A percentile compares a stretch with the other conserved stretches of the same genome.
phyloP scores from a whole-genome alignment of 92 coral and sea anemone species.

The Epizoanthus stellaris region DNA sequence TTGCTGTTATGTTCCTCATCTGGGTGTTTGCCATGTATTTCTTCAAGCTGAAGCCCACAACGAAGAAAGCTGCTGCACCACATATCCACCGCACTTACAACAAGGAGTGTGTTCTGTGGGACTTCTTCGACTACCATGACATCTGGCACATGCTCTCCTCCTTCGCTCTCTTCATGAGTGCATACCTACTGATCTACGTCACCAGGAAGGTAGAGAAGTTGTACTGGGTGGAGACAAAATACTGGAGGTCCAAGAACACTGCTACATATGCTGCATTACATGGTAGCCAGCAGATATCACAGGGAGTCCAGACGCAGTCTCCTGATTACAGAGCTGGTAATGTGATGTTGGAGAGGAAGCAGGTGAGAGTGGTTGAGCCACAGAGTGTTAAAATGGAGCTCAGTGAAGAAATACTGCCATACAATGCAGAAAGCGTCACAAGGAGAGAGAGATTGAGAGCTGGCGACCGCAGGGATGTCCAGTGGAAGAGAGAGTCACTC shows the following conservation, averaged over 20 bases:
- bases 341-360: background rate
- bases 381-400: background rate
- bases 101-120: slow-evolving; percentile 89
- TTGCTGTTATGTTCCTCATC: slow-evolving; percentile 66
- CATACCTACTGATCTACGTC: slow-evolving; percentile 84
- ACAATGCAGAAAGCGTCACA: background rate
- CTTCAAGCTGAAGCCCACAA: slow-evolving; percentile 84
- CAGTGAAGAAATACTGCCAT: background rate
- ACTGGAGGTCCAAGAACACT: slow-evolving; percentile 53
- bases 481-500: slow-evolving; percentile 37
- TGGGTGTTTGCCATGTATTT: slow-evolving; percentile 96
- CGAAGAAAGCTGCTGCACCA: slow-evolving; percentile 78
- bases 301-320: background rate
- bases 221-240: slow-evolving; percentile 67
- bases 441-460: slow-evolving; percentile 25
- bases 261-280: background rate
- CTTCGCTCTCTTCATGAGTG: slow-evolving; percentile 88
- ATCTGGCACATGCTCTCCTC: slow-evolving; percentile 98
- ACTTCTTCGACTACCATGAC: slow-evolving; percentile 97
- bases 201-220: slow-evolving; percentile 75
- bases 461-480: background rate
- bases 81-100: slow-evolving; percentile 82
- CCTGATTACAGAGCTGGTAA: background rate
- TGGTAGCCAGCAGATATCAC: slow-evolving; percentile 2
- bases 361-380: background rate